Percentiles rank a stretch among this genome's conserved stretches.
phyloP scores from a whole-genome alignment of 2,888 invertebrate species.

The Caenorhabditis sp. region DNA sequence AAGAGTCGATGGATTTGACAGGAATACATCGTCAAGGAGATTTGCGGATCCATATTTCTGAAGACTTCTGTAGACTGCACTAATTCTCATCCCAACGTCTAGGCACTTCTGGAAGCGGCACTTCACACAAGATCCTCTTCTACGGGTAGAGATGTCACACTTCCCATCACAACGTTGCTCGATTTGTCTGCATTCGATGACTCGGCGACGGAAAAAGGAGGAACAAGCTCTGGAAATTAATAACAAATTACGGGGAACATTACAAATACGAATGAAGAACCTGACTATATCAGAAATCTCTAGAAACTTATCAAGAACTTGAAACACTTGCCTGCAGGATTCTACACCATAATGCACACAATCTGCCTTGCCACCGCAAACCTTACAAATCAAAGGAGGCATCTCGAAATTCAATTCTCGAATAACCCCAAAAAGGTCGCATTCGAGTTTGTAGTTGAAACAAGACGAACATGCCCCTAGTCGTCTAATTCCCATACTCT shows the following conservation, averaged over 20 bases:
- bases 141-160: constrained; percentile 8
- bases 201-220: constrained; percentile 25
- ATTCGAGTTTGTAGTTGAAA: background rate
- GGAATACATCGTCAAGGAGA: background rate
- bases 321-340: constrained; percentile 1
- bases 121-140: constrained; percentile 15
- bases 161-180: constrained; percentile 5
- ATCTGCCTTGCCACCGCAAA: constrained; percentile 7
- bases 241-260: too few relatives aligned
- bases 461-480: background rate
- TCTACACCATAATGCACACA: constrained; percentile 18
- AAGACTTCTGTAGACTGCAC: background rate
- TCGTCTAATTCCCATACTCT: background rate
- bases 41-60: background rate
- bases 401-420: background rate
- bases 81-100: constrained; percentile 31
- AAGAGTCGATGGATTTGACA: background rate
- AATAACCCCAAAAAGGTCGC: background rate
- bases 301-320: background rate
- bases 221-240: constrained; percentile 29
- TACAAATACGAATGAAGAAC: too few relatives aligned
- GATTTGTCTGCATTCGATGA: constrained; percentile 18
- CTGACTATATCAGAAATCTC: too few relatives aligned
- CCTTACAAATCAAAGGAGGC: background rate
- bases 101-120: constrained; percentile 33